Evolutionary conservation across 2,888 invertebrate genomes (phyloP).

Genomic region (Anoplius nigerrimus): DNA sequence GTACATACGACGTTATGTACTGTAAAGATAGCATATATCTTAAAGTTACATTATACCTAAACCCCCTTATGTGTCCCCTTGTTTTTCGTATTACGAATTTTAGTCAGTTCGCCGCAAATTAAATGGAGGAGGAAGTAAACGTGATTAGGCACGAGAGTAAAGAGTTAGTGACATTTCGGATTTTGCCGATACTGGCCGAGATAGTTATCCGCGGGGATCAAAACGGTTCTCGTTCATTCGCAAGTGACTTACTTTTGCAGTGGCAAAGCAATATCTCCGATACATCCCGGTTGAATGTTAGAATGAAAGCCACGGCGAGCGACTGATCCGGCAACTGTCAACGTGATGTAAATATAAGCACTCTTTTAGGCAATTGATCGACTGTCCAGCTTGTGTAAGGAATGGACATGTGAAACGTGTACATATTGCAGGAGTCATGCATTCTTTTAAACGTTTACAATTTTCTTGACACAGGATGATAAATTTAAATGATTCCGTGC

Average conservation of each 20-base stretch:
- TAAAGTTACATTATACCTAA: slow-evolving; percentile 24
- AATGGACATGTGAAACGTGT: slow-evolving; percentile 27
- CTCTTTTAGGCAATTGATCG: slow-evolving; percentile 28
- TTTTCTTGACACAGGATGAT: not conserved
- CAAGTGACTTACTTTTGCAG: no score
- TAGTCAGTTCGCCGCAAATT: not conserved
- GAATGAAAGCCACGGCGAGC: slow-evolving; percentile 1
- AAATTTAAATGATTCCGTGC: not conserved
- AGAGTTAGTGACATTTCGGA: slow-evolving; percentile 19
- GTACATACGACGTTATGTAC: not conserved
- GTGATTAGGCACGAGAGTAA: slow-evolving; percentile 16
- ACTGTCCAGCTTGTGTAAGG: slow-evolving; percentile 9
- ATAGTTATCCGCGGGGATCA: no score
- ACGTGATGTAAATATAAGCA: slow-evolving; percentile 35
- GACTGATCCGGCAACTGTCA: slow-evolving; percentile 11
- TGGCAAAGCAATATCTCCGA: no score
- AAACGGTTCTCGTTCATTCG: no score
- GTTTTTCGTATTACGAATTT: slow-evolving; percentile 6
- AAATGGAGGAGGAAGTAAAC: not conserved
- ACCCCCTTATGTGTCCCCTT: slow-evolving; percentile 19
- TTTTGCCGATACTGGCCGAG: no score
- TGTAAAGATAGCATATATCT: slow-evolving; percentile 12
- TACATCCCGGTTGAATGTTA: not conserved
- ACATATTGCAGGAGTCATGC: slow-evolving; percentile 18
- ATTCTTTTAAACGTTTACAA: not conserved